phyloP scores from a whole-genome alignment of 2,888 invertebrate species.

The Melanotus villosus region DNA sequence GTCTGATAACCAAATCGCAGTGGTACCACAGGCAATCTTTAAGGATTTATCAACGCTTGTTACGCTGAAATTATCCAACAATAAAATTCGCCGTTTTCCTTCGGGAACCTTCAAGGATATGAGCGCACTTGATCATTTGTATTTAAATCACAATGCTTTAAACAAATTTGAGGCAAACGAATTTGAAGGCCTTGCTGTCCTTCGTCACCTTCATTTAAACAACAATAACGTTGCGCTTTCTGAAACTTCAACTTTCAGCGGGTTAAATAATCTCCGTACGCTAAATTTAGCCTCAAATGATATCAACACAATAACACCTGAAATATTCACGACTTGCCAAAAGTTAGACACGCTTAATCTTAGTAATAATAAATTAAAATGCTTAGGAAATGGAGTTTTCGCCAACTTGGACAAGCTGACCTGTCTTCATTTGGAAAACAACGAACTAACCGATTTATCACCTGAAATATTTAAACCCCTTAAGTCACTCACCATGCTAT shows the following conservation, averaged over 20 bases:
- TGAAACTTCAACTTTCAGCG: not conserved
- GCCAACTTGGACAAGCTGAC: not conserved
- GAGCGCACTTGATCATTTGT: not conserved
- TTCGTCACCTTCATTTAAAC: not conserved
- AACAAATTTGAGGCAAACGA: not conserved
- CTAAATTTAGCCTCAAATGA: not conserved
- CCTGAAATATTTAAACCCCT: not conserved
- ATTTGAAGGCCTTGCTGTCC: not conserved
- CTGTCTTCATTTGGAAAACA: not conserved
- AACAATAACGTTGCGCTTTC: not conserved
- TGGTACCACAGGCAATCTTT: not conserved
- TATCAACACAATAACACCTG: not conserved
- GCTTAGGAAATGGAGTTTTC: not conserved
- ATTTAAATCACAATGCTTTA: not conserved
- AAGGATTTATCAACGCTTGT: not conserved
- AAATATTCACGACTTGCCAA: not conserved
- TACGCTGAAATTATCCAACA: constrained; percentile 9
- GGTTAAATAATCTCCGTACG: not conserved
- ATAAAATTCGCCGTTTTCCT: constrained; percentile 14
- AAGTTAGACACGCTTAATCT: not conserved
- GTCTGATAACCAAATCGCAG: not conserved
- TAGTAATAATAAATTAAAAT: not conserved
- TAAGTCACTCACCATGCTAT: not conserved
- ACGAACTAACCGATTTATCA: not conserved
- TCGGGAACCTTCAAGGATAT: not conserved